Conservation (phyloP, 2,113 vertebrate genomes). For the Clarias macrocephalus region DNA sequence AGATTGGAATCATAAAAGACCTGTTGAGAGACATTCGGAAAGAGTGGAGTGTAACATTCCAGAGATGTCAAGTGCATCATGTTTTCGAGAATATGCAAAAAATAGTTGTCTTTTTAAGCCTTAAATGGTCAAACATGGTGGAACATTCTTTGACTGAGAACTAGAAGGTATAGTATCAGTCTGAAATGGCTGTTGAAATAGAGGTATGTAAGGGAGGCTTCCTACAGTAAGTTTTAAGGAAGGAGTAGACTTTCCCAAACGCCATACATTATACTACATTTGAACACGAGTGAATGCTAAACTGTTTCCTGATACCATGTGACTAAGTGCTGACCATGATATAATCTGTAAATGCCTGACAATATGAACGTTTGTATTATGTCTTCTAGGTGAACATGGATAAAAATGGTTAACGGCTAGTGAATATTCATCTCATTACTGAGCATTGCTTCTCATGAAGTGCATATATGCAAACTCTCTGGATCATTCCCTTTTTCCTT, state of each 20-base stretch:
- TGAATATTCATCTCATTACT: conserved; percentile 6
- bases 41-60: conserved; percentile 7
- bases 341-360: neutral
- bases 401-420: neutral
- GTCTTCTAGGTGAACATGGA: neutral
- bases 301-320: neutral
- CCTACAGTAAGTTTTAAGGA: neutral
- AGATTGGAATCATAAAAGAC: conserved; percentile 19
- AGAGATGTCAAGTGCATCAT: neutral
- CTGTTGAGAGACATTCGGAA: conserved; percentile 12
- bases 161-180: neutral
- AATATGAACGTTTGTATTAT: neutral
- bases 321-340: neutral
- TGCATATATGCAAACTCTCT: neutral
- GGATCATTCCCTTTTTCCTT: neutral
- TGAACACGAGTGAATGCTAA: neutral
- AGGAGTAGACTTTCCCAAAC: neutral
- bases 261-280: neutral
- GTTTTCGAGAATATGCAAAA: conserved; percentile 6
- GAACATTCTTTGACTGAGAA: conserved; percentile 5
- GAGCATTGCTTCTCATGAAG: neutral
- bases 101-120: conserved; percentile 11
- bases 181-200: conserved; percentile 8
- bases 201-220: neutral
- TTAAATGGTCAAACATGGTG: conserved; percentile 30